phyloP scores from a whole-genome alignment of 2,888 invertebrate genomes.

The Dicycla oo region DNA sequence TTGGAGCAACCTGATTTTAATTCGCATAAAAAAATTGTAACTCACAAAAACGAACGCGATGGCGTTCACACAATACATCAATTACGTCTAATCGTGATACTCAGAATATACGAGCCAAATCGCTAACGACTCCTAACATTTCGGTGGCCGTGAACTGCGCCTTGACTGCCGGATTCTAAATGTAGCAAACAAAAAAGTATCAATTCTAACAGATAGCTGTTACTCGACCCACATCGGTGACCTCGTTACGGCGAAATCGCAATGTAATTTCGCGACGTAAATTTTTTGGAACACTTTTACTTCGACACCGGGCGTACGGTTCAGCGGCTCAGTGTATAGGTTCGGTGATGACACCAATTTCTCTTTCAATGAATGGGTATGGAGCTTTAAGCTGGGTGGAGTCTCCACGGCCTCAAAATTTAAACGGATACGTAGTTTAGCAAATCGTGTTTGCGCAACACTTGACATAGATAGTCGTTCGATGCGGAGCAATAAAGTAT shows the following conservation, averaged over 20 bases:
- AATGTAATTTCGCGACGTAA: slow-evolving; percentile 89
- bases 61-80: slow-evolving; percentile 62
- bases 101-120: slow-evolving; percentile 64
- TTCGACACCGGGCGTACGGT: slow-evolving; percentile 82
- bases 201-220: slow-evolving; percentile 86
- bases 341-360: slow-evolving; percentile 88
- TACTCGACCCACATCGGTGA: slow-evolving; percentile 87
- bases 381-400: slow-evolving; percentile 71
- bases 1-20: slow-evolving; percentile 42
- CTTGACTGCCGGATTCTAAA: slow-evolving; percentile 77
- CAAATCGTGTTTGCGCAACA: slow-evolving; percentile 65
- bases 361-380: slow-evolving; percentile 85
- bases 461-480: slow-evolving; percentile 56
- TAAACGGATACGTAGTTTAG: slow-evolving; percentile 62
- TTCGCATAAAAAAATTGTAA: slow-evolving; percentile 33
- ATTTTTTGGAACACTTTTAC: slow-evolving; percentile 90
- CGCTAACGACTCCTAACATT: slow-evolving; percentile 70
- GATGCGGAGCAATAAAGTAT: slow-evolving; percentile 43
- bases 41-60: slow-evolving; percentile 51
- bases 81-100: slow-evolving; percentile 65
- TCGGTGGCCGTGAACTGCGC: slow-evolving; percentile 81
- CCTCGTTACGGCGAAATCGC: slow-evolving; percentile 89
- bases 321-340: slow-evolving; percentile 77
- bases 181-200: slow-evolving; percentile 80
- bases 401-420: slow-evolving; percentile 67